A percentile compares a stretch with the other conserved stretches of the same genome.
Evolutionary conservation across 1,140 invertebrate species (phyloP).

Genomic region (Tachypleus tridentatus): DNA sequence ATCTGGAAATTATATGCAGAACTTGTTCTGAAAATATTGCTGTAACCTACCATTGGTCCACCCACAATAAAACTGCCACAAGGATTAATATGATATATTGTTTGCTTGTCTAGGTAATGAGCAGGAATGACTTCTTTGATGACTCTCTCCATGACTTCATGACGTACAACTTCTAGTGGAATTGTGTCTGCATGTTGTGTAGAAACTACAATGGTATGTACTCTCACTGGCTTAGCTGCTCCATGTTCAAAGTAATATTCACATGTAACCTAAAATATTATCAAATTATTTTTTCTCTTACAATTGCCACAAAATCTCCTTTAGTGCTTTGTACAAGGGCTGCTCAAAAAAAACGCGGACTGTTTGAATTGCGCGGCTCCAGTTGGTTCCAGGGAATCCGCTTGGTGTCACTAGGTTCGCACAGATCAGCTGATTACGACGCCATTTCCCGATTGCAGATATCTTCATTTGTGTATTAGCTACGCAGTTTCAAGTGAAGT

Average conservation of each 20-base stretch:
- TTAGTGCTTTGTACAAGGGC: too few species aligned
- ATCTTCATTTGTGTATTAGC: too few species aligned
- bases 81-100: constrained; percentile 92
- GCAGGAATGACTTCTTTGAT: constrained; percentile 83
- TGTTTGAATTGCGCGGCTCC: too few species aligned
- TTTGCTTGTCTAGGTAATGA: constrained; percentile 79
- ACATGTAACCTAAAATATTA: constrained; percentile 26
- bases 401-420: too few species aligned
- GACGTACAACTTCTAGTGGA: constrained; percentile 63
- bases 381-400: too few species aligned
- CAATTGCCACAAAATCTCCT: too few species aligned
- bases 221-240: constrained; percentile 78
- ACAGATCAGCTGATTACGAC: too few species aligned
- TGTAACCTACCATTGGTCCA: constrained; percentile 71
- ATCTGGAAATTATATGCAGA: too few species aligned
- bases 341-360: too few species aligned
- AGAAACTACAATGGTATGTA: constrained; percentile 94
- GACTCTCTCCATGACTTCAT: constrained; percentile 79
- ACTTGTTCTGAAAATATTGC: neutral
- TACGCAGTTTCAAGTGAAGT: too few species aligned
- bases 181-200: constrained; percentile 92
- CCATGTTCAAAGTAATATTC: constrained; percentile 42
- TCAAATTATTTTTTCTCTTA: neutral
- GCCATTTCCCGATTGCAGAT: too few species aligned
- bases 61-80: constrained; percentile 92